phyloP scores from a whole-genome alignment of 2,888 invertebrate genomes.

The Prenolepis imparis region DNA sequence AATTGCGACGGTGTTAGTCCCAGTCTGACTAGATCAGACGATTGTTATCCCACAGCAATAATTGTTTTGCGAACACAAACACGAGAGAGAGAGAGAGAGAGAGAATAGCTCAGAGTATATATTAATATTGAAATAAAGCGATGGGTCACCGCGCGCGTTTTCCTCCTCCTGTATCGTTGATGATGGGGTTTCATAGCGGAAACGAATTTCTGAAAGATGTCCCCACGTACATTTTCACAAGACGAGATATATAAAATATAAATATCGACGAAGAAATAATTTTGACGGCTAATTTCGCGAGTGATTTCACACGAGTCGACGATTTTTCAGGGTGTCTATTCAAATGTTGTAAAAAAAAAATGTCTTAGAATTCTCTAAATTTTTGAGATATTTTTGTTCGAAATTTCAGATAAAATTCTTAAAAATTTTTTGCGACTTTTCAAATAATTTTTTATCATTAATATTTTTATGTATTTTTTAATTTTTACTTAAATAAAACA shows the following conservation, averaged over 20 bases:
- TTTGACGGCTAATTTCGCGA: slow-evolving; percentile 5
- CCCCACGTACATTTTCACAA: slow-evolving; percentile 28
- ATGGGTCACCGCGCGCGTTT: slow-evolving; percentile 82
- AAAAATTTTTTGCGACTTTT: no score
- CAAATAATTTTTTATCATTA: no score
- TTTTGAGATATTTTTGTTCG: no score
- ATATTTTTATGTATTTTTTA: no score
- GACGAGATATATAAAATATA: background rate
- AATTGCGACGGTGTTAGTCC: background rate
- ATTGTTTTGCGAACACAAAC: slow-evolving; percentile 37
- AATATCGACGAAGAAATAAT: background rate
- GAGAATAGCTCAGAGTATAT: slow-evolving; percentile 7
- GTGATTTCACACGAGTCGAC: background rate
- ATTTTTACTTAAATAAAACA: no score
- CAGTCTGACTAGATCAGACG: slow-evolving; percentile 11
- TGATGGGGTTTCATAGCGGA: slow-evolving; percentile 80
- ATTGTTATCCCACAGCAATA: slow-evolving; percentile 19
- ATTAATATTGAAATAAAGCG: slow-evolving; percentile 74
- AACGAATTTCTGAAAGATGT: slow-evolving; percentile 84
- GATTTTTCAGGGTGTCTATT: background rate
- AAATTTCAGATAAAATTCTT: no score
- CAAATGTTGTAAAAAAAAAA: no score
- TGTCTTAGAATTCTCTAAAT: no score
- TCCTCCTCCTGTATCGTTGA: slow-evolving; percentile 79
- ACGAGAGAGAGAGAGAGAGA: background rate